Evolutionary conservation across 2,888 invertebrate genomes (phyloP).

Genomic region (Ennomos quercinarius): DNA sequence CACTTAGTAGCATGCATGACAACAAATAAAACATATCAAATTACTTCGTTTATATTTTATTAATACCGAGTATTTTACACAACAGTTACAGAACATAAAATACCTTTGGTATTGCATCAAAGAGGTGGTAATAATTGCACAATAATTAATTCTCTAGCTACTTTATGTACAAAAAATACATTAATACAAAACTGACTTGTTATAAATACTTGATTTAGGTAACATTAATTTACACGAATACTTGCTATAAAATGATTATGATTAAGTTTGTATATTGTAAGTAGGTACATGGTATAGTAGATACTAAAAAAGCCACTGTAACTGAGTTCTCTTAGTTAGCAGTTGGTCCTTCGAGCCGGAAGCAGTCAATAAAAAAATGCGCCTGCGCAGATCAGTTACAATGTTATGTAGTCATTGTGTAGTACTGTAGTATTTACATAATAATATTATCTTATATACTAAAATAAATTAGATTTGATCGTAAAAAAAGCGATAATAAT

Average conservation of each 20-base stretch:
- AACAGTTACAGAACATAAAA: conserved; percentile 80
- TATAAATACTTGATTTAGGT: conserved; percentile 63
- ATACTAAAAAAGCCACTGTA: conserved; percentile 15
- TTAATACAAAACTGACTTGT: conserved; percentile 68
- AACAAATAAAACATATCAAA: conserved; percentile 26
- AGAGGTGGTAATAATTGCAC: conserved; percentile 80
- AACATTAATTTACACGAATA: conserved; percentile 58
- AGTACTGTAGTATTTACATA: conserved; percentile 4
- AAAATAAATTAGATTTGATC: conserved; percentile 27
- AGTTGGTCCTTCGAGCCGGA: conserved; percentile 28
- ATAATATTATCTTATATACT: conserved; percentile 18
- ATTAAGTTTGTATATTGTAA: conserved; percentile 32
- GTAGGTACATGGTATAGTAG: conserved; percentile 33
- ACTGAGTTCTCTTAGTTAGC: conserved; percentile 15
- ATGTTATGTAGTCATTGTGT: conserved; percentile 1
- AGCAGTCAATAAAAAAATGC: conserved; percentile 15
- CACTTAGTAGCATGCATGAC: no score
- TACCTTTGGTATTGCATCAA: conserved; percentile 81
- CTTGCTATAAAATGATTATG: conserved; percentile 49
- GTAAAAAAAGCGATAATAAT: conserved; percentile 26
- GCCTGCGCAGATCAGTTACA: conserved; percentile 17
- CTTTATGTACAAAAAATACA: conserved; percentile 81
- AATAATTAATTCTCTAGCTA: conserved; percentile 76
- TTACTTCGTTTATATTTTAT: conserved; percentile 65
- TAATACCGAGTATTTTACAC: conserved; percentile 80